Evolutionary conservation across 2,888 invertebrate species (phyloP).

Genomic region (Peribatodes rhomboidaria): DNA sequence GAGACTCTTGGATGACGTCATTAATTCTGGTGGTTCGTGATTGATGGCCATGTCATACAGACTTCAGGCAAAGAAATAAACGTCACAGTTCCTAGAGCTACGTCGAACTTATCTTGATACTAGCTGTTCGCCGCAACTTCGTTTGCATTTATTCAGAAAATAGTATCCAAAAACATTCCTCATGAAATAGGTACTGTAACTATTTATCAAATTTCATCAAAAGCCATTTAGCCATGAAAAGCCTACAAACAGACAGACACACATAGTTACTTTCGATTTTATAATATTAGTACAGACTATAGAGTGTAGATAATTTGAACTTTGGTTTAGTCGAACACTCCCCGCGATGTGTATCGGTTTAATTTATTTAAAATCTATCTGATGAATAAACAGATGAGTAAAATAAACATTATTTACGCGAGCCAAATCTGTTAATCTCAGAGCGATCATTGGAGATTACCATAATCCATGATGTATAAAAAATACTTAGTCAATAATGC

Average conservation of each 20-base stretch:
- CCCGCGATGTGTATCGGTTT: background rate
- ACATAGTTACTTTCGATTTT: no score
- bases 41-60: background rate
- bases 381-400: background rate
- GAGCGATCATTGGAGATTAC: constrained; percentile 8
- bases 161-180: no score
- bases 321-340: no score
- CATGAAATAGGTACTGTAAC: no score
- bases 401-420: constrained; percentile 6
- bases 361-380: background rate
- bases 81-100: background rate
- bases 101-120: background rate
- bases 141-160: no score
- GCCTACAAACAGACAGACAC: no score
- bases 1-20: background rate
- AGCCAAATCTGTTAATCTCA: constrained; percentile 7
- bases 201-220: no score
- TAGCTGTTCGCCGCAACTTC: no score
- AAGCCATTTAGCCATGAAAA: no score
- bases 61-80: no score
- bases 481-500: constrained; percentile 6
- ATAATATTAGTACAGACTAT: no score
- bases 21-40: background rate
- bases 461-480: constrained; percentile 19
- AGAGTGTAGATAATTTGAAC: no score